These are phyloP conservation scores for Drosophila rhopaloa DNA, from an alignment of 1,140 invertebrate species.

Conservation along the genomic window DNA sequence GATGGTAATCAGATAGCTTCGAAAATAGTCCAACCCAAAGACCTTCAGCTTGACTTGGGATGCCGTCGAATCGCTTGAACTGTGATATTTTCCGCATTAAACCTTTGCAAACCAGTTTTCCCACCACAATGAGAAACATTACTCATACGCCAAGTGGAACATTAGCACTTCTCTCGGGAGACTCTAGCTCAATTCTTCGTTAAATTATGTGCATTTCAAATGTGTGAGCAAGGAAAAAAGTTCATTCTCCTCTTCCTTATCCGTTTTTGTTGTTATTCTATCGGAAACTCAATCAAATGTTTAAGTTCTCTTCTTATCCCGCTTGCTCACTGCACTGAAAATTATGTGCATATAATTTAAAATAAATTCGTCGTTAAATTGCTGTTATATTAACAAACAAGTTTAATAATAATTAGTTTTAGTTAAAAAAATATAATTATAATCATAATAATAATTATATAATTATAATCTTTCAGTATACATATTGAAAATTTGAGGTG, in stretches of 20 bases:
- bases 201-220: conserved; percentile 73
- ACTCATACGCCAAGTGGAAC: conserved; percentile 64
- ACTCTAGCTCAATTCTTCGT: conserved; percentile 12
- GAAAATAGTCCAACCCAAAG: conserved; percentile 60
- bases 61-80: conserved; percentile 20
- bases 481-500: too few relatives aligned
- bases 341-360: background rate
- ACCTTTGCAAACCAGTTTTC: conserved; percentile 36
- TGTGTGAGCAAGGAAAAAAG: conserved; percentile 49
- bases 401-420: too few relatives aligned
- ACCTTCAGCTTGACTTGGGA: conserved; percentile 23
- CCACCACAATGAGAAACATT: conserved; percentile 26
- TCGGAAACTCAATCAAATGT: conserved; percentile 70
- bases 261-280: conserved; percentile 34
- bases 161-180: conserved; percentile 22
- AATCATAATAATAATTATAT: too few relatives aligned
- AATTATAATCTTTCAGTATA: too few relatives aligned
- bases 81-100: conserved; percentile 47
- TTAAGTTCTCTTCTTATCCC: conserved; percentile 41
- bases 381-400: too few relatives aligned
- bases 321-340: conserved; percentile 10
- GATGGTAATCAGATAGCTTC: conserved; percentile 68
- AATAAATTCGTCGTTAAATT: too few relatives aligned
- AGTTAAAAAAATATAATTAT: too few relatives aligned
- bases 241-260: conserved; percentile 59